Evolutionary conservation across 2,797 vertebrate genomes (phyloP).

Genomic region (Sternotherus odoratus): DNA sequence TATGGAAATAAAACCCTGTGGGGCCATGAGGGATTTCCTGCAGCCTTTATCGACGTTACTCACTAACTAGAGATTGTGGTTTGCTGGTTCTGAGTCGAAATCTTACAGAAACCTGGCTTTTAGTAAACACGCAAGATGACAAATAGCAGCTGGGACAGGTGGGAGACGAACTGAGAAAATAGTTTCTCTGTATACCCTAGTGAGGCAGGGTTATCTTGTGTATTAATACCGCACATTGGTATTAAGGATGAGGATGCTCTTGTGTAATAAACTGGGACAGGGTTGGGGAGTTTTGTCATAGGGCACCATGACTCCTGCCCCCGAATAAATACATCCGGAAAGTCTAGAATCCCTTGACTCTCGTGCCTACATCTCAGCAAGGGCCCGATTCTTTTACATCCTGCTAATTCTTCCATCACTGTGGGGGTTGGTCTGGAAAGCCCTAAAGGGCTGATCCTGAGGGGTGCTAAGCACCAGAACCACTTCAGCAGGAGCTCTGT

Average conservation of each 20-base stretch:
- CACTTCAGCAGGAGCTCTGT: neutral
- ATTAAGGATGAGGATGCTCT: neutral
- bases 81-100: neutral
- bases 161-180: neutral
- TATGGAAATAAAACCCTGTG: neutral
- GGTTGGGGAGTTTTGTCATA: neutral
- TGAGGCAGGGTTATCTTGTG: neutral
- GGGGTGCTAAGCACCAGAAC: neutral
- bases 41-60: conserved; percentile 16
- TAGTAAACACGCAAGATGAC: neutral
- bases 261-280: neutral
- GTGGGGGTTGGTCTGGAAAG: neutral
- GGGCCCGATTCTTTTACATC: neutral
- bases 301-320: neutral
- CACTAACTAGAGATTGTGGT: neutral
- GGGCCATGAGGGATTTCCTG: neutral
- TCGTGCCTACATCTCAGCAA: neutral
- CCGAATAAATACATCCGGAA: neutral
- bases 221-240: neutral
- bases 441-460: neutral
- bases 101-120: conserved; percentile 13
- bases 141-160: neutral
- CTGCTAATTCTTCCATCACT: neutral
- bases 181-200: conserved; percentile 28
- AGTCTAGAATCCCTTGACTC: neutral